Conservation (phyloP, 1,140 invertebrate genomes). For the Spodoptera frugiperda region DNA sequence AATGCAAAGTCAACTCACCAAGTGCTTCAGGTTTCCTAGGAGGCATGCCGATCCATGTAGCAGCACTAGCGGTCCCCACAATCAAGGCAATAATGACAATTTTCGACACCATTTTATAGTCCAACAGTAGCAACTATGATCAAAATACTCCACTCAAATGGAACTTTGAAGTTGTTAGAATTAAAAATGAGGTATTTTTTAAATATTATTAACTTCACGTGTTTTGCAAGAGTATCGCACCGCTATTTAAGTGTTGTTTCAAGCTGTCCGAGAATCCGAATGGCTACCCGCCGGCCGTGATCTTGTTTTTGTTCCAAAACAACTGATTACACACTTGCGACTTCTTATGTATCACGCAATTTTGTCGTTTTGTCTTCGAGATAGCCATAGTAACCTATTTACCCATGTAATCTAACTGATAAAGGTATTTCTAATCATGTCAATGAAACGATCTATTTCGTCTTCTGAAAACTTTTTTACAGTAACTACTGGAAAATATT, state of each 20-base stretch:
- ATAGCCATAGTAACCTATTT: neutral
- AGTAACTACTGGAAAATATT: too few species aligned
- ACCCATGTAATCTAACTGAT: neutral
- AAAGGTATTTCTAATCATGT: too few species aligned
- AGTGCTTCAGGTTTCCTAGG: conserved; percentile 66
- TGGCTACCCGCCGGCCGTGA: conserved; percentile 55
- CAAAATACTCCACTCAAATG: neutral
- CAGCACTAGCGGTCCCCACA: conserved; percentile 60
- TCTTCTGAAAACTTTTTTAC: too few species aligned
- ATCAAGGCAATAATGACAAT: conserved; percentile 62
- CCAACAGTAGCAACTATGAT: neutral
- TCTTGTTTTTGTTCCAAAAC: conserved; percentile 72
- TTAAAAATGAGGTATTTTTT: neutral
- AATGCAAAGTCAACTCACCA: conserved; percentile 57
- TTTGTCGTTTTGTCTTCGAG: neutral
- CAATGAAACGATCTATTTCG: too few species aligned
- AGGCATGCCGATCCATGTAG: conserved; percentile 55
- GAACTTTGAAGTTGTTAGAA: neutral
- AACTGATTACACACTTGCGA: conserved; percentile 60
- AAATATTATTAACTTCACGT: conserved; percentile 14
- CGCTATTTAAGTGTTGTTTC: conserved; percentile 44
- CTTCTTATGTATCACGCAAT: conserved; percentile 24
- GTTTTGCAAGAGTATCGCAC: conserved; percentile 30
- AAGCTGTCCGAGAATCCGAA: conserved; percentile 49
- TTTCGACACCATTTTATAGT: conserved; percentile 67